Evolutionary conservation across 1,140 invertebrate species (phyloP).

Genomic region (Atopsyche davidsoni): DNA sequence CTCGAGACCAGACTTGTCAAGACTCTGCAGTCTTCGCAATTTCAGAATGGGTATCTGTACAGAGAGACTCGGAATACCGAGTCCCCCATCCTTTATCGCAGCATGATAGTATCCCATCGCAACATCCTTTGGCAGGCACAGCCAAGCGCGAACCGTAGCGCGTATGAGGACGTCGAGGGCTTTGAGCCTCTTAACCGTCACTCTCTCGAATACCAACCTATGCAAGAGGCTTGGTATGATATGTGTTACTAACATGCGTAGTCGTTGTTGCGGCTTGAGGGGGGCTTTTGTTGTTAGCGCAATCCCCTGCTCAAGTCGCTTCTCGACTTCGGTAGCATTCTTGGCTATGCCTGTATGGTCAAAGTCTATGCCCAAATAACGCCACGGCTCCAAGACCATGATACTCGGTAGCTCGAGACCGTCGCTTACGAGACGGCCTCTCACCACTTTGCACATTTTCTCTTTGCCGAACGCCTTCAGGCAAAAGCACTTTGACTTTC

Average conservation of each 20-base stretch:
- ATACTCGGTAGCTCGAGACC: not conserved
- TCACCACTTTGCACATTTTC: conserved; percentile 32
- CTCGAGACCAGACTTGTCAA: too few relatives aligned
- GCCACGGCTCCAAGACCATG: conserved; percentile 29
- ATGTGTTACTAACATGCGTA: conserved; percentile 29
- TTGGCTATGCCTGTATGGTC: conserved; percentile 21
- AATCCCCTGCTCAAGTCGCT: not conserved
- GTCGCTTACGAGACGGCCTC: not conserved
- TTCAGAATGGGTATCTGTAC: conserved; percentile 19
- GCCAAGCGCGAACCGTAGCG: conserved; percentile 30
- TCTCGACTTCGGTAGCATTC: not conserved
- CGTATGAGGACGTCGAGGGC: conserved; percentile 32
- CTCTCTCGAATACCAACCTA: conserved; percentile 29
- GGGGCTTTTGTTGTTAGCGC: conserved; percentile 28
- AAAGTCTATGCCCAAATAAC: conserved; percentile 35
- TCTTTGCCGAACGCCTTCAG: conserved; percentile 29
- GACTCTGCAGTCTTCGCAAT: conserved; percentile 21
- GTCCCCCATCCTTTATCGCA: conserved; percentile 30
- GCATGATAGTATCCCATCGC: conserved; percentile 36
- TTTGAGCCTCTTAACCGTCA: conserved; percentile 28
- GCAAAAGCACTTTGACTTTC: conserved; percentile 35
- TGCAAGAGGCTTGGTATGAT: conserved; percentile 34
- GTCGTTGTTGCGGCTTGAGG: conserved; percentile 35
- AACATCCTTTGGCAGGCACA: conserved; percentile 34
- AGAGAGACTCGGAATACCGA: conserved; percentile 29